Evolutionary conservation across 2,113 vertebrate genomes (phyloP).

Genomic region (Mirza zaza): DNA sequence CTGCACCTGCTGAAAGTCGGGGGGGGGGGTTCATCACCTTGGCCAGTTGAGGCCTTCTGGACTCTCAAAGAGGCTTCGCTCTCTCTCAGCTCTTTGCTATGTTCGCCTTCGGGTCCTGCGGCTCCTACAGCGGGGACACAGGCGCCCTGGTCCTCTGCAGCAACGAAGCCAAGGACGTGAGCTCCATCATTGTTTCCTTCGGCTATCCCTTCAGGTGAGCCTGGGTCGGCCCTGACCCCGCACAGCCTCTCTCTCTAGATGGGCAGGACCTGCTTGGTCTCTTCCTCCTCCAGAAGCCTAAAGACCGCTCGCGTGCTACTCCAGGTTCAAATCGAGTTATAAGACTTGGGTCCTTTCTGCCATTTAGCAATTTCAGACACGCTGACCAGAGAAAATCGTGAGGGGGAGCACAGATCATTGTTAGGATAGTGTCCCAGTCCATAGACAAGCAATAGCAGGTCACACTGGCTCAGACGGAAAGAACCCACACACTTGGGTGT

Average conservation of each 20-base stretch:
- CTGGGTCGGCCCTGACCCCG: background rate
- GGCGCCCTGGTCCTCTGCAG: conserved; percentile 87
- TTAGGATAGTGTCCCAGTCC: background rate
- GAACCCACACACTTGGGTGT: background rate
- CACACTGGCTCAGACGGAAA: background rate
- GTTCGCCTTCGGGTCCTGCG: conserved; percentile 94
- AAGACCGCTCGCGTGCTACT: background rate
- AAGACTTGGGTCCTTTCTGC: background rate
- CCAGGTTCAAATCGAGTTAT: background rate
- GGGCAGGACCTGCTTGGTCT: background rate
- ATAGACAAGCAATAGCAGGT: background rate
- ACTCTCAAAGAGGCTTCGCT: background rate
- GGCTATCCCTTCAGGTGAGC: conserved; percentile 95
- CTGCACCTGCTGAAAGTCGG: background rate
- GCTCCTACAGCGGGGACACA: conserved; percentile 90
- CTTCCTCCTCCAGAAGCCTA: background rate
- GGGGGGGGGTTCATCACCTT: background rate
- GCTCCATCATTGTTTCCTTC: conserved; percentile 84
- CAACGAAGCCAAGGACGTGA: background rate
- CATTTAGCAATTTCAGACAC: conserved; percentile 17
- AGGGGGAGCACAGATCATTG: background rate
- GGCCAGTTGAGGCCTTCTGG: background rate
- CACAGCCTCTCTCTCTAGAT: background rate
- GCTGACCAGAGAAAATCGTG: background rate
- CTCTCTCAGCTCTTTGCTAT: conserved; percentile 92